Base-by-base conservation (phyloP, 1,140 invertebrate species). In the Latrodectus geometricus region DNA sequence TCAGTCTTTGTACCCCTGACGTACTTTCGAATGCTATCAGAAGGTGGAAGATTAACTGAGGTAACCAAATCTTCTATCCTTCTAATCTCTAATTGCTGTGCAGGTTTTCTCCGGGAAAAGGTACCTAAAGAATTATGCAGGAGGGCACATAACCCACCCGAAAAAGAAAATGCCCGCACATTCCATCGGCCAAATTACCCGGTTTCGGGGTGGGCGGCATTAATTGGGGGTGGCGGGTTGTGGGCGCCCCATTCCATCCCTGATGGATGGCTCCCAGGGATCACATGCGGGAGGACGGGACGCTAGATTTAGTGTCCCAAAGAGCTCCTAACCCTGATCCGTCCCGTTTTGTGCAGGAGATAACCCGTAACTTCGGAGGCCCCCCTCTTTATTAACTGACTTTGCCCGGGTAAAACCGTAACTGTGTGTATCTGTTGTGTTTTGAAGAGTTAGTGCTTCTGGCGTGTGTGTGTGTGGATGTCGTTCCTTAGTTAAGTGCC, bases 211-310 rank as follows among this genome's bases (percentile, higher is more conserved):
- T 56, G 54, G 61, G 66, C 20, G 52, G 20, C 82, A 84, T 84
- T 84, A 84, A 84, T 84, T 86, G 74, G 82, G 56, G 74, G 82
- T 48, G 75, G 83, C 66, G 21, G 14, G 49, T 20, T 35, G 35
- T 8, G 17, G 17, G 17, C 17, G 54, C 79, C 79, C 79, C 70
- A 65, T 69, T 82, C 80, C 56, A 76, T 77, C 70, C 52, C 35
- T 87, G 85, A 87, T 75, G 77, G 77, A 87, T 87, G 52, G 85
- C 85, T 87, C 85, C 85, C 77, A 66, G 76, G 85, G 85, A 80
- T 75, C 85, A 74, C 76, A 80, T 80, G 54, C 85, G 76, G 77
- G 83, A 70, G 65, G 83, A 85, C 73, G 72, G 82, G 83, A 56
- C 74, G 15, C 65, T 61, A 87, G 85, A 87, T 87, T 87, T 87